Conservation (phyloP, 2,113 vertebrate genomes). For the Pagrus major region DNA sequence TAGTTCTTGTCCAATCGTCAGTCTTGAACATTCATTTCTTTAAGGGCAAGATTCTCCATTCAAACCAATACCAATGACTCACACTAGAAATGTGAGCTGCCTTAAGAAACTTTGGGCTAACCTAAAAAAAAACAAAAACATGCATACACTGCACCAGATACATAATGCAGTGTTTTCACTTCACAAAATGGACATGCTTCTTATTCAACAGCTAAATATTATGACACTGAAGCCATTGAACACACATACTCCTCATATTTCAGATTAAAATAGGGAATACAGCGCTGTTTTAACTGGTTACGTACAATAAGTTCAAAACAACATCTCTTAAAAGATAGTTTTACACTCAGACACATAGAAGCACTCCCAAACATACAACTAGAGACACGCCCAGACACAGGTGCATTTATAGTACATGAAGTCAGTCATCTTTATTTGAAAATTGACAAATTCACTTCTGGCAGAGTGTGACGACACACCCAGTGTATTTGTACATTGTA, state of each 20-base stretch:
- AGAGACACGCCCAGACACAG: conserved; percentile 35
- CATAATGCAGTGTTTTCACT: neutral
- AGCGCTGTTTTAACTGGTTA: neutral
- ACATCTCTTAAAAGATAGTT: neutral
- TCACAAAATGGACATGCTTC: neutral
- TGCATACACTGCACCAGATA: conserved; percentile 33
- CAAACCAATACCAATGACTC: conserved; percentile 58
- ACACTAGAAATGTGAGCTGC: neutral
- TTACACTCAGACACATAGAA: conserved; percentile 7
- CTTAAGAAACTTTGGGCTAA: neutral
- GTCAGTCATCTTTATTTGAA: conserved; percentile 79
- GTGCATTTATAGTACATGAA: conserved; percentile 38
- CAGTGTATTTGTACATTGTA: conserved; percentile 48
- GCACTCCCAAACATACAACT: neutral
- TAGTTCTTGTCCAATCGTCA: neutral
- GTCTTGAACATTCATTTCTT: neutral
- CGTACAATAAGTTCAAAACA: neutral
- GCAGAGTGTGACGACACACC: conserved; percentile 43
- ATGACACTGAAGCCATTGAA: neutral
- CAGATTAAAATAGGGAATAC: neutral
- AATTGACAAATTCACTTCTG: conserved; percentile 60
- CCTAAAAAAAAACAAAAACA: neutral
- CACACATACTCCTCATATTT: neutral
- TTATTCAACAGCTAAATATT: neutral
- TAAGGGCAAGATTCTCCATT: conserved; percentile 21